These are phyloP conservation scores for Cataglyphis hispanica DNA, from an alignment of 1,140 invertebrate species.

Conservation along the genomic window DNA sequence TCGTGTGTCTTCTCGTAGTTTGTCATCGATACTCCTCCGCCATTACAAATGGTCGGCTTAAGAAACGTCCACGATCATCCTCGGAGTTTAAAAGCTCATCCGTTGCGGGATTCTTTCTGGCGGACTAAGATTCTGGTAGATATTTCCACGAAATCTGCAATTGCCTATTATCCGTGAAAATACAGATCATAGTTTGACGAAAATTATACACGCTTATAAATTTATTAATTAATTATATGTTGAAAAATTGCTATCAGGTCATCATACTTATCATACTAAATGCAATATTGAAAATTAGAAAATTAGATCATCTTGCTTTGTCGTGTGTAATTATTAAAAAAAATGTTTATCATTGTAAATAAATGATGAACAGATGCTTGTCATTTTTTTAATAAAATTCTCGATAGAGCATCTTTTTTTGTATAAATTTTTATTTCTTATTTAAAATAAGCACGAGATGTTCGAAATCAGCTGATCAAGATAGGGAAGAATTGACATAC, in stretches of 20 bases:
- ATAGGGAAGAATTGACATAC: background rate
- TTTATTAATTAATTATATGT: background rate
- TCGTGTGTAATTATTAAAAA: background rate
- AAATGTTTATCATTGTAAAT: too few relatives aligned
- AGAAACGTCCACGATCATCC: background rate
- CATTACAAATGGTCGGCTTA: background rate
- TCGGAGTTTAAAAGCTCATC: background rate
- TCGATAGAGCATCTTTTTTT: background rate
- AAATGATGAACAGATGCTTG: background rate
- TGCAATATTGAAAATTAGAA: background rate
- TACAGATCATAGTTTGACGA: background rate
- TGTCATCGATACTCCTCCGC: background rate
- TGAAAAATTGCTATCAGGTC: background rate
- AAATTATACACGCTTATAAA: background rate
- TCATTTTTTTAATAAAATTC: background rate
- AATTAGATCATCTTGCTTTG: background rate
- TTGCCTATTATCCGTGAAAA: background rate
- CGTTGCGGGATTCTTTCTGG: background rate
- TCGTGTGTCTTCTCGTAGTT: background rate
- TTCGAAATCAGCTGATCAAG: background rate
- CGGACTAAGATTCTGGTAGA: background rate
- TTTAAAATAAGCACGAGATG: background rate
- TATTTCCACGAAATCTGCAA: background rate
- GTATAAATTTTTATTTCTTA: background rate
- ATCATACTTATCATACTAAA: background rate